Percentiles rank a stretch among this genome's conserved stretches.
Conservation (phyloP, 2,797 vertebrate genomes). For the Distichodus sexfasciatus region DNA sequence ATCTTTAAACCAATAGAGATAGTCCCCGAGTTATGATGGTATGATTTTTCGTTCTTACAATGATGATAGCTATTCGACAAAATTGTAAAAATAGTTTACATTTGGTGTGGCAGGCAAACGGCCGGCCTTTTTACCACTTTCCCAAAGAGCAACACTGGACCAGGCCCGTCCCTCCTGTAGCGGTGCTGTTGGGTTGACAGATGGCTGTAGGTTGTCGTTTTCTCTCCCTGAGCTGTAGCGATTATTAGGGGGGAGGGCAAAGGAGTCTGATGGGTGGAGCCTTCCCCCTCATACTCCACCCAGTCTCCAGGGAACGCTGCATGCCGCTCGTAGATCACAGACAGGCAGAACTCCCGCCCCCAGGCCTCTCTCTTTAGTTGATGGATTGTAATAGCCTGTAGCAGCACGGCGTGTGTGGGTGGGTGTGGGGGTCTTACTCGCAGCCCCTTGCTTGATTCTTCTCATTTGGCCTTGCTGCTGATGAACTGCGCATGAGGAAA, state of each 20-base stretch:
- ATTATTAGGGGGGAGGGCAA: slow-evolving; percentile 1
- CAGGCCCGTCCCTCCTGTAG: neutral
- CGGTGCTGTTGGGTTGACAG: slow-evolving; percentile 5
- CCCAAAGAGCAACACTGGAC: neutral
- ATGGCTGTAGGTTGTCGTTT: slow-evolving; percentile 7
- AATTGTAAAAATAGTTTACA: no score
- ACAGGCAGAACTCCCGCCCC: slow-evolving; percentile 8
- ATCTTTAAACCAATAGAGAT: no score
- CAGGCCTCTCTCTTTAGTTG: neutral
- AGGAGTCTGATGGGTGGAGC: slow-evolving; percentile 26
- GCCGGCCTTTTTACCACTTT: neutral
- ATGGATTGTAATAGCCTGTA: slow-evolving; percentile 29
- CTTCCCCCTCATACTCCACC: slow-evolving; percentile 8
- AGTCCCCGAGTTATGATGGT: no score
- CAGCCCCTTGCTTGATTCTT: neutral
- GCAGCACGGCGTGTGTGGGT: slow-evolving; percentile 8
- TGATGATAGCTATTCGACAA: no score
- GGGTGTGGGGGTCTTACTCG: neutral
- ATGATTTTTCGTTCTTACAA: no score
- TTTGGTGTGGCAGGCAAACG: no score
- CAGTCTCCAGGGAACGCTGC: slow-evolving; percentile 22
- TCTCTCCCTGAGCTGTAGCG: no score
- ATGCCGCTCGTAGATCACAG: slow-evolving; percentile 32
- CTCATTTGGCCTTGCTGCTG: slow-evolving; percentile 10
- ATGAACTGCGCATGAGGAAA: slow-evolving; percentile 12